Percentiles rank a stretch among this genome's conserved stretches.
Evolutionary conservation across 2,113 vertebrate genomes (phyloP).

Genomic region (Pollimyrus isidori): DNA sequence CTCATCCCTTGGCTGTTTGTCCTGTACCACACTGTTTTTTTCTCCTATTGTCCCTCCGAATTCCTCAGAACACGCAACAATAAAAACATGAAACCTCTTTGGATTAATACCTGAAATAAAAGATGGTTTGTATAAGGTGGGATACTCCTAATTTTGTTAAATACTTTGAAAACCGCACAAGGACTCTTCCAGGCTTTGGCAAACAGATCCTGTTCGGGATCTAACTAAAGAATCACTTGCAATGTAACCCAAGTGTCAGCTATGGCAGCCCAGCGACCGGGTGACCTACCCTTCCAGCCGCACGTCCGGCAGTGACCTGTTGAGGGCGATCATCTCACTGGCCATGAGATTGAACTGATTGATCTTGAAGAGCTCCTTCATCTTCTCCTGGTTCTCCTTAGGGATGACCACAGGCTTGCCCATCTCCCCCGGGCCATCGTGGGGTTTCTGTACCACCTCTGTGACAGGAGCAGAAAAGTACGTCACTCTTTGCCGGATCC

Average conservation of each 20-base stretch:
- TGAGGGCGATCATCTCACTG: conserved; percentile 95
- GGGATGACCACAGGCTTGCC: conserved; percentile 95
- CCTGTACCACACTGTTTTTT: background rate
- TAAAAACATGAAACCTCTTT: background rate
- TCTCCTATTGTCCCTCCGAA: background rate
- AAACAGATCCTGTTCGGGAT: background rate
- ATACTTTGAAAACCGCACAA: background rate
- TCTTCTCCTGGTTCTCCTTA: conserved; percentile 96
- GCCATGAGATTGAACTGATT: conserved; percentile 99
- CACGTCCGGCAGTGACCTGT: conserved; percentile 91
- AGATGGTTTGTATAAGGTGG: background rate
- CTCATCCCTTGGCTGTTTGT: background rate
- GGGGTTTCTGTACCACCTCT: conserved; percentile 76
- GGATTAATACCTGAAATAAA: conserved; percentile 7
- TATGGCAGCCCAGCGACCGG: background rate
- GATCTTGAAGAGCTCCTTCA: conserved; percentile 99
- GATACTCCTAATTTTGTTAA: background rate
- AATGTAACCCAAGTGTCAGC: background rate
- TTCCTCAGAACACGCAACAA: background rate
- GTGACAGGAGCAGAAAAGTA: conserved; percentile 30
- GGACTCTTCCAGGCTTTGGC: background rate
- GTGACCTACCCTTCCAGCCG: conserved; percentile 90
- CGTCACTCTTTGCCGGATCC: background rate
- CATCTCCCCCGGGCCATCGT: conserved; percentile 95
- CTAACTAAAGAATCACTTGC: background rate